These are phyloP conservation scores for Poeciliopsis turrubarensis DNA, from an alignment of 2,113 vertebrate genomes.

Conservation along the genomic window DNA sequence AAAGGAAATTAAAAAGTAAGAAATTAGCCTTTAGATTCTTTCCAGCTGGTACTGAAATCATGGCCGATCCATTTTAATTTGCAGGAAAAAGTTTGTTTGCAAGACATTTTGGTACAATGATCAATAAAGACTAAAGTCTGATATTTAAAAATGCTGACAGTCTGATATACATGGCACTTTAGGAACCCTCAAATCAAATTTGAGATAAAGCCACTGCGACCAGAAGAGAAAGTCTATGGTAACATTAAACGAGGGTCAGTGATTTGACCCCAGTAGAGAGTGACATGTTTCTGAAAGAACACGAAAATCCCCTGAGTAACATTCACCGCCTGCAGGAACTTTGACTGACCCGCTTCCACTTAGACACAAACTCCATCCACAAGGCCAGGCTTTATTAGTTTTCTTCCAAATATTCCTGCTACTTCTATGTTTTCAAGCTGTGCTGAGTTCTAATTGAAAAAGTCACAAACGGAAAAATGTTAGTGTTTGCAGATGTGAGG, in stretches of 20 bases:
- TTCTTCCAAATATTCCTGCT: not conserved
- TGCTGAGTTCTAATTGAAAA: slow-evolving; percentile 7
- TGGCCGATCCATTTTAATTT: too few species aligned
- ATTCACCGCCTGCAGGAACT: not conserved
- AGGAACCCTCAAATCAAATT: slow-evolving; percentile 1
- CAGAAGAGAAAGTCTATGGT: not conserved
- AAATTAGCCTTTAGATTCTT: too few species aligned
- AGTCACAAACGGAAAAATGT: not conserved
- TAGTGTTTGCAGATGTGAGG: not conserved
- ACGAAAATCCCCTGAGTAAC: not conserved
- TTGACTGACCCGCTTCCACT: not conserved
- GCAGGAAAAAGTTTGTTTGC: too few species aligned
- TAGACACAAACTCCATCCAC: not conserved
- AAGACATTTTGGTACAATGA: too few species aligned
- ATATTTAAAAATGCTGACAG: too few species aligned
- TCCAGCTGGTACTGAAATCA: too few species aligned
- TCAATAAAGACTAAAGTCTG: too few species aligned
- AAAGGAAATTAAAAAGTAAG: too few species aligned
- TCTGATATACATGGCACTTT: not conserved
- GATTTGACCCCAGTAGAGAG: not conserved
- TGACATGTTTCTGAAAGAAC: not conserved
- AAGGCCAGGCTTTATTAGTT: not conserved
- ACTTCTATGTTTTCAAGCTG: not conserved
- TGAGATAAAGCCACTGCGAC: not conserved
- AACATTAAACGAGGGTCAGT: not conserved